Evolutionary conservation across 2,113 vertebrate genomes (phyloP).

Genomic region (Oenanthe melanoleuca): DNA sequence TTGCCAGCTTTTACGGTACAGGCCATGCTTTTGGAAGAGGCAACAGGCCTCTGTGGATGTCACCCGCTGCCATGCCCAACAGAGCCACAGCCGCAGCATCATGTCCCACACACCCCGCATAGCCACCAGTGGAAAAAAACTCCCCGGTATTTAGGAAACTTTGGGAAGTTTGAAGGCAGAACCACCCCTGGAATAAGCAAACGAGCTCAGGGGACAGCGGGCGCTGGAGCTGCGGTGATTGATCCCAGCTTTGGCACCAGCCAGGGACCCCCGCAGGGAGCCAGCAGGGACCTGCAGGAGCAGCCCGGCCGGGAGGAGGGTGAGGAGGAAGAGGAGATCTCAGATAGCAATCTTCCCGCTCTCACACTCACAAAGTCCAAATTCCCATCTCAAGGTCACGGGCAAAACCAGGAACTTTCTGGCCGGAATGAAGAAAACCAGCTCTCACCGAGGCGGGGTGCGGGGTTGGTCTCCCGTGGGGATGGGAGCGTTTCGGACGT

Average conservation of each 20-base stretch:
- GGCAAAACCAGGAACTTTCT: conserved; percentile 35
- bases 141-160: neutral
- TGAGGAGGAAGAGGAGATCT: neutral
- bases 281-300: neutral
- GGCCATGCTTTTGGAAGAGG: neutral
- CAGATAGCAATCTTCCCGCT: neutral
- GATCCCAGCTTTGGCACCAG: accelerated
- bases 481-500: accelerated
- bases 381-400: conserved; percentile 59
- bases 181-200: neutral
- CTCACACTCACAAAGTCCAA: conserved; percentile 44
- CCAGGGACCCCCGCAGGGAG: neutral
- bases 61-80: accelerated
- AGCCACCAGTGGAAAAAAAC: neutral
- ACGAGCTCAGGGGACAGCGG: neutral
- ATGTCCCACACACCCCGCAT: accelerated
- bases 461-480: neutral
- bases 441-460: neutral
- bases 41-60: accelerated
- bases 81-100: neutral
- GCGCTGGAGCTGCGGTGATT: neutral
- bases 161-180: neutral
- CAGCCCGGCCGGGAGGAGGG: neutral
- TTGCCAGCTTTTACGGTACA: too few relatives aligned
- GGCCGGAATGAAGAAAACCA: neutral